Conservation (phyloP, 1,140 invertebrate species). For the Lethocerus indicus region DNA sequence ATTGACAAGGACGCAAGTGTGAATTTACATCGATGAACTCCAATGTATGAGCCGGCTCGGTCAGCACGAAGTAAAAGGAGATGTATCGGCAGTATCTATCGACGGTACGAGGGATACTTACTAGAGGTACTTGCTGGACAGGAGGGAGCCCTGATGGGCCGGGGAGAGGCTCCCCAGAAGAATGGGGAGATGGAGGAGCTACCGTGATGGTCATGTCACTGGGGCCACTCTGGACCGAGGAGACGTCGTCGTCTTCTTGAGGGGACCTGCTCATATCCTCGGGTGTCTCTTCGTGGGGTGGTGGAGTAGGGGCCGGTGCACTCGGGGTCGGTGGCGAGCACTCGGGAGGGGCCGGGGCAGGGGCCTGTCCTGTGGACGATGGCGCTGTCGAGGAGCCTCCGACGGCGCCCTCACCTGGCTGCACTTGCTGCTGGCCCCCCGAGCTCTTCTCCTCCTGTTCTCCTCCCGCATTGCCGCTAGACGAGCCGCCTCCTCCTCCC, state of each 20-base stretch:
- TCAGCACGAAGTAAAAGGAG: too few relatives aligned
- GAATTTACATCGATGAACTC: too few relatives aligned
- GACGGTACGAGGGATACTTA: too few relatives aligned
- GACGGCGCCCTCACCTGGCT: too few relatives aligned
- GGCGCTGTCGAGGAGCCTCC: too few relatives aligned
- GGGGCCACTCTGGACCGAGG: slow-evolving; percentile 32
- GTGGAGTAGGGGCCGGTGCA: slow-evolving; percentile 17
- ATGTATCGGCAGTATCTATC: too few relatives aligned
- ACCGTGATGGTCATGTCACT: slow-evolving; percentile 31
- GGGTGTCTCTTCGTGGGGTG: slow-evolving; percentile 22
- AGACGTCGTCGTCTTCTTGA: slow-evolving; percentile 29
- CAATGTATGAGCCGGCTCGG: too few relatives aligned
- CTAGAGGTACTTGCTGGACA: slow-evolving; percentile 71
- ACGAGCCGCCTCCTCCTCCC: slow-evolving; percentile 11
- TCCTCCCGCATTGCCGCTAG: slow-evolving; percentile 1
- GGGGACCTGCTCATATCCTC: slow-evolving; percentile 24
- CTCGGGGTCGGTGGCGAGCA: slow-evolving; percentile 1
- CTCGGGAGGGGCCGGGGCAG: background rate
- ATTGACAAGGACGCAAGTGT: too few relatives aligned
- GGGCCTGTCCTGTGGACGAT: slow-evolving; percentile 1
- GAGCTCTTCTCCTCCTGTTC: slow-evolving; percentile 10
- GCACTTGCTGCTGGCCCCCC: slow-evolving; percentile 11
- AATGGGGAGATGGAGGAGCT: slow-evolving; percentile 39
- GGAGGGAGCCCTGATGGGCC: slow-evolving; percentile 61
- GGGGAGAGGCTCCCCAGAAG: slow-evolving; percentile 35